Conservation (phyloP, 2,888 invertebrate species). For the Argyresthia albistria region DNA sequence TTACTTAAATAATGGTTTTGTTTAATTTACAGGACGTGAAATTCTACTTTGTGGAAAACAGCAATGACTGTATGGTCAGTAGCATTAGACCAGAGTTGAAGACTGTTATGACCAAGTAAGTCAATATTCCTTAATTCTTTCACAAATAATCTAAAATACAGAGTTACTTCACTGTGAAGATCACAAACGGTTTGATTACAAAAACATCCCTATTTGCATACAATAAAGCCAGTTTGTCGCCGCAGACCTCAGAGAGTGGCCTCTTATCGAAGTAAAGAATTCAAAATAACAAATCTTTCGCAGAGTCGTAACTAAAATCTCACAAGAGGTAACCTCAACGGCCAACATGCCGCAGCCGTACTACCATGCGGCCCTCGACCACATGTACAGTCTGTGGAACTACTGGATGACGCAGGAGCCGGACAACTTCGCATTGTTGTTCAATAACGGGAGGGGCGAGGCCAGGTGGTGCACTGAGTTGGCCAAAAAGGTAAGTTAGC, state of each 20-base stretch:
- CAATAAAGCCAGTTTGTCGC: not conserved
- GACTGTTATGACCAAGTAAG: conserved; percentile 71
- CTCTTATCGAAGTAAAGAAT: too few species aligned
- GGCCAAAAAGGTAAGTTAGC: conserved; percentile 57
- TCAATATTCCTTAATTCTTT: too few species aligned
- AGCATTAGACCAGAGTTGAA: conserved; percentile 79
- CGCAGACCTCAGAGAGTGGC: not conserved
- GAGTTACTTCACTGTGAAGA: too few species aligned
- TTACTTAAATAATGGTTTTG: not conserved
- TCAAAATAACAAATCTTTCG: not conserved
- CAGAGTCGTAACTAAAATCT: conserved; percentile 41
- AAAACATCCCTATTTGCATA: not conserved
- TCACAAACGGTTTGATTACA: too few species aligned
- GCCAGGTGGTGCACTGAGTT: conserved; percentile 68
- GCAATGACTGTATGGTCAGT: conserved; percentile 80
- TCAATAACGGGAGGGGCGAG: conserved; percentile 73
- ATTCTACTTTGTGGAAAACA: conserved; percentile 82
- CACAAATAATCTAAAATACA: too few species aligned
- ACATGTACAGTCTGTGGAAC: conserved; percentile 79
- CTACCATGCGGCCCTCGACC: conserved; percentile 56
- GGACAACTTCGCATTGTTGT: conserved; percentile 72
- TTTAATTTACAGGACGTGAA: conserved; percentile 65
- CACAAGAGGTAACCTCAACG: conserved; percentile 18
- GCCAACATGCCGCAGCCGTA: conserved; percentile 33
- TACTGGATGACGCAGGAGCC: conserved; percentile 84